Evolutionary conservation across 2,888 invertebrate species (phyloP), one percentile per base, ranked within the genome.

Genomic region (Pherbina coryleti): DNA sequence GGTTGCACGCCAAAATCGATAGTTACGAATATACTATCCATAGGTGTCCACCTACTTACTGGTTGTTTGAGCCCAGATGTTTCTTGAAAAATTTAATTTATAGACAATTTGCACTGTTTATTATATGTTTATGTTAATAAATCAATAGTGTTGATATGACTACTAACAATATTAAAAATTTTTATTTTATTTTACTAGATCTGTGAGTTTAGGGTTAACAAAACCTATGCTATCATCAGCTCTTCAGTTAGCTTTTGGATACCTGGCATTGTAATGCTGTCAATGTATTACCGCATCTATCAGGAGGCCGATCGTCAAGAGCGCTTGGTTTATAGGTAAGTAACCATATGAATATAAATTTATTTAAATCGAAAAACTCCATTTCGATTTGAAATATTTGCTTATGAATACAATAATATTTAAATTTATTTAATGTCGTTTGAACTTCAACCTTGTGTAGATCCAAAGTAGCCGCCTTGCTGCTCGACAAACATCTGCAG

Each of bases 171-270:
- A 44, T 11, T 64, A 64, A 53, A 19, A 62, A 19, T 3, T 5
- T 37, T 44, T 19, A 25, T 49, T 34, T 62, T 22, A 25, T 75
- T n/a, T 51, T 84, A 83, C 1, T 83, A 89, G 90, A 87, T 90
- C 87, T 97, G 97, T 90, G 93, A 93, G 88, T 97, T 97, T 87
- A 93, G 93, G 81, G 97, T 97, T 86, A 97, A 97, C 90, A 94
- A 93, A 89, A 92, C 94, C 79, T 97, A 97, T 84, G 96, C 96
- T 74, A 93, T 97, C 83, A 92, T 97, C 80, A 97, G 97, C 75
- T 96, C 96, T 82, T 94, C 96, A 89, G 95, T 97, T 83, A 97
- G 97, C 89, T 97, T 97, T 89, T 97, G 97, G 97, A 94, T 97
- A 80, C 97, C 97, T 0, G 97, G 97, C 62, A 94, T 96, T 87